A percentile compares a stretch with the other conserved stretches of the same genome.
Conservation (phyloP, 2,113 vertebrate genomes). For the Puma concolor region DNA sequence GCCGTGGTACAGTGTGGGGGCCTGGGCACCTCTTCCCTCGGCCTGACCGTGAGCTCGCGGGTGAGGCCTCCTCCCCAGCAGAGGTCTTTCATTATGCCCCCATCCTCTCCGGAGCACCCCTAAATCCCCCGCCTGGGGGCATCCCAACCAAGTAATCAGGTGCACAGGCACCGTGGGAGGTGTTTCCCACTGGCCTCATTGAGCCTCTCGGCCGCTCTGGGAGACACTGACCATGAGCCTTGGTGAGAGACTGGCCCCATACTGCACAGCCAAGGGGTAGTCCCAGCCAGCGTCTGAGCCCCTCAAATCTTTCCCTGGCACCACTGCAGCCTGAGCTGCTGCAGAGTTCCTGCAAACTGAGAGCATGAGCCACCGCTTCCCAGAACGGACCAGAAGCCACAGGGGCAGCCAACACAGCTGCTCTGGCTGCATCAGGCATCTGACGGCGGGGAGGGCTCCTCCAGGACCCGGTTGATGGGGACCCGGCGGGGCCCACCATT, state of each 20-base stretch:
- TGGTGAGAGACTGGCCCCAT: background rate
- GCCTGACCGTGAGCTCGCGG: background rate
- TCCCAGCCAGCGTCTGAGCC: background rate
- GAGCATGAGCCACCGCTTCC: background rate
- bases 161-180: no score
- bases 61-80: background rate
- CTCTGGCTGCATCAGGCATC: conserved; percentile 11
- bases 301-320: background rate
- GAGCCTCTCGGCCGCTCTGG: background rate
- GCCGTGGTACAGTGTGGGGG: background rate
- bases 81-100: background rate
- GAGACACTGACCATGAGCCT: background rate
- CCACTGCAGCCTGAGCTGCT: background rate
- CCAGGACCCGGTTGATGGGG: conserved; percentile 25
- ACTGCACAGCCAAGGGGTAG: background rate
- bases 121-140: background rate
- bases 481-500: background rate
- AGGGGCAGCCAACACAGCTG: conserved; percentile 54
- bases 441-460: conserved; percentile 27
- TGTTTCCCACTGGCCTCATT: background rate
- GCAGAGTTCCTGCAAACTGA: background rate
- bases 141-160: background rate
- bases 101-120: background rate
- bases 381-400: conserved; percentile 46
- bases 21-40: background rate